Evolutionary conservation across 92 coral and sea anemone species (phyloP).

Genomic region (Meandrina meandrites): DNA sequence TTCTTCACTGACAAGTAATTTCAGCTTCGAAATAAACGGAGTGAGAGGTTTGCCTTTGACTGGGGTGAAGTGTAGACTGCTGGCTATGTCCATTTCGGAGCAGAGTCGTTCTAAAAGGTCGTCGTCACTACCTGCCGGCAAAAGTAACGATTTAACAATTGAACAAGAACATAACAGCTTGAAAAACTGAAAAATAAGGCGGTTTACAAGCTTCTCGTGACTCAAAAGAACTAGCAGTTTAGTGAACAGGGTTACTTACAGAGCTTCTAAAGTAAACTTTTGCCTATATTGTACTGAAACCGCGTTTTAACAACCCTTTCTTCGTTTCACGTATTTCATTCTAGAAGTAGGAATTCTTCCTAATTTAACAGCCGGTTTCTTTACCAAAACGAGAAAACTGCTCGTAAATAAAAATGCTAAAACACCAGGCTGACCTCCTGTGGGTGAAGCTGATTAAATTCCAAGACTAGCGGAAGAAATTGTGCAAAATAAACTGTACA

Average conservation of each 20-base stretch:
- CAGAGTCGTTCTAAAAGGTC: constrained; percentile 42
- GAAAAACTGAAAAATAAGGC: background rate
- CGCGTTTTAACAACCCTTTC: background rate
- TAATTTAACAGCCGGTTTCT: constrained; percentile 2
- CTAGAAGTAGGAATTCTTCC: constrained; percentile 43
- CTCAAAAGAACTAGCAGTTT: background rate
- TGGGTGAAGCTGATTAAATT: background rate
- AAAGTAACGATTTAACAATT: constrained; percentile 36
- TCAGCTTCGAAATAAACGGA: constrained; percentile 96
- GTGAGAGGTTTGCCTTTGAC: constrained; percentile 94
- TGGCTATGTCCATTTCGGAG: constrained; percentile 56
- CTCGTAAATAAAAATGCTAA: background rate
- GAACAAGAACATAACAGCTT: background rate
- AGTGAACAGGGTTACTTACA: background rate
- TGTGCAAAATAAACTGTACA: background rate
- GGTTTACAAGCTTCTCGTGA: background rate
- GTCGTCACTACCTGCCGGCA: constrained; percentile 27
- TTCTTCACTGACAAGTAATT: constrained; percentile 90
- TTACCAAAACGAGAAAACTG: background rate
- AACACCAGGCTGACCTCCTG: background rate
- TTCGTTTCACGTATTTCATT: constrained; percentile 34
- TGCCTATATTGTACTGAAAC: background rate
- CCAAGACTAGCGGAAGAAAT: background rate
- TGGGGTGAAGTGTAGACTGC: constrained; percentile 50
- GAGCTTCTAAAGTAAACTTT: constrained; percentile 9